Percentiles rank a stretch among this genome's conserved stretches.
Conservation (phyloP, 2,113 vertebrate genomes). For the Morone chrysops region DNA sequence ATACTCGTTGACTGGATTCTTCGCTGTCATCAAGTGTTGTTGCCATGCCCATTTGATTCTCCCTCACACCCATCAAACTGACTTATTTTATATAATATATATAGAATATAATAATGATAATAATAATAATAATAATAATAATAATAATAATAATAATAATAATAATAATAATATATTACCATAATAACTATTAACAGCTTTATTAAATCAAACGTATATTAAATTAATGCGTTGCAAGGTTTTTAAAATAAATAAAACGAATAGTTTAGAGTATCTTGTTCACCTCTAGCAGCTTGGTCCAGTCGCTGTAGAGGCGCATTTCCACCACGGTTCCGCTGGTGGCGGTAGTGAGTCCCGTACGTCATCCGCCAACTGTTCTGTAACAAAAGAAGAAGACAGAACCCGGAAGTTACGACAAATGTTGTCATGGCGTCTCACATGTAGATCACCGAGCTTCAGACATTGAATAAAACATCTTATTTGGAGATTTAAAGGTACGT, state of each 20-base stretch:
- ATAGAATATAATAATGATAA: too few relatives aligned
- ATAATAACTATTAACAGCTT: neutral
- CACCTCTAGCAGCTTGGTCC: too few relatives aligned
- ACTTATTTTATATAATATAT: neutral
- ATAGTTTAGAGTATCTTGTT: neutral
- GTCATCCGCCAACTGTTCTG: neutral
- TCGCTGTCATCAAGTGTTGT: neutral
- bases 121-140: too few relatives aligned
- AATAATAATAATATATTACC: too few relatives aligned
- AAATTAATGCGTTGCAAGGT: neutral
- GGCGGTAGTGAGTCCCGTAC: neutral
- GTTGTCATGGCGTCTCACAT: slow-evolving; percentile 70
- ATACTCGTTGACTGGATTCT: neutral
- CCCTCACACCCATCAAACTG: neutral
- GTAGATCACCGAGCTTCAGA: slow-evolving; percentile 33
- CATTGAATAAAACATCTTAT: neutral
- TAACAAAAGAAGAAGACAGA: slow-evolving; percentile 2
- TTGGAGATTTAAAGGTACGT: slow-evolving; percentile 48
- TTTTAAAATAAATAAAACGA: neutral
- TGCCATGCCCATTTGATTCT: neutral
- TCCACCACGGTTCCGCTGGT: neutral
- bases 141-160: too few relatives aligned
- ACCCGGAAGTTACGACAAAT: slow-evolving; percentile 57
- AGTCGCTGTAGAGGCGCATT: neutral
- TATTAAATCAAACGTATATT: neutral